These are phyloP conservation scores for Bibio marci DNA, from an alignment of 2,888 invertebrate species.

Conservation along the genomic window DNA sequence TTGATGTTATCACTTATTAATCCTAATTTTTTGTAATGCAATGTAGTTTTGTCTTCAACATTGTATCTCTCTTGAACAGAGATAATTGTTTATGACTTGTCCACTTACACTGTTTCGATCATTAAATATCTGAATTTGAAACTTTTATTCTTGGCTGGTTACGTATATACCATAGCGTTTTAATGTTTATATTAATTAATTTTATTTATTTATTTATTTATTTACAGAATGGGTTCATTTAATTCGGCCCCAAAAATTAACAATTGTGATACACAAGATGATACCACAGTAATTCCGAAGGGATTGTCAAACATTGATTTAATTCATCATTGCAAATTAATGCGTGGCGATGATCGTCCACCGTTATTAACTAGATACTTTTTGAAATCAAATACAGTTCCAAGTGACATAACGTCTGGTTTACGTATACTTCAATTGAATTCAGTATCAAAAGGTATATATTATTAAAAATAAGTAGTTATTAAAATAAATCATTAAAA, in stretches of 20 bases:
- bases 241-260: conserved; percentile 46
- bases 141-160: no score
- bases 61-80: no score
- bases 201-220: no score
- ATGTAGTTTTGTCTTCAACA: no score
- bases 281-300: conserved; percentile 32
- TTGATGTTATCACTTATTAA: no score
- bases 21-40: no score
- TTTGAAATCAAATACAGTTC: conserved; percentile 16
- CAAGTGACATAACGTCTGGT: conserved; percentile 24
- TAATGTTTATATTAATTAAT: no score
- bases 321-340: conserved; percentile 33
- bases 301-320: conserved; percentile 32
- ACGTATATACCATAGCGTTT: no score
- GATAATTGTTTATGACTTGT: no score
- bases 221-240: conserved; percentile 52
- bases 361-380: conserved; percentile 29
- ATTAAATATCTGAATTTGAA: no score
- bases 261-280: conserved; percentile 43
- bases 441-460: conserved; percentile 30
- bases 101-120: no score
- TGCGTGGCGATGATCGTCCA: conserved; percentile 30
- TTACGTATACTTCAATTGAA: conserved; percentile 29
- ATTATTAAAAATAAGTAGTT: conserved; percentile 1
- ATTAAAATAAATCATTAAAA: conserved; percentile 3